Conservation (phyloP, 2,113 vertebrate species). For the Desmodus rotundus region DNA sequence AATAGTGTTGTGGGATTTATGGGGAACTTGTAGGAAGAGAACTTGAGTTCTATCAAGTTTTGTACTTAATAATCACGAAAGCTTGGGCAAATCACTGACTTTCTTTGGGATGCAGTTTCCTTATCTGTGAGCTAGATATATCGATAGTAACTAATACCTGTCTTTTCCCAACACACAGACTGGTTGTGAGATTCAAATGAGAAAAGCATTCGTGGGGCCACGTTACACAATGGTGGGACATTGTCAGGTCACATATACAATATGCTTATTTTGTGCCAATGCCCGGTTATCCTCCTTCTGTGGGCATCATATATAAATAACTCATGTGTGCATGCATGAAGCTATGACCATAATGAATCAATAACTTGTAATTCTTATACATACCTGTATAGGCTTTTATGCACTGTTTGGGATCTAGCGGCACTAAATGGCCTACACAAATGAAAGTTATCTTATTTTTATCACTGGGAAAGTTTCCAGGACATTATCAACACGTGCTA, state of each 20-base stretch:
- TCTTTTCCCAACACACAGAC: not conserved
- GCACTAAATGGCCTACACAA: conserved; percentile 16
- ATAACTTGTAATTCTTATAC: conserved; percentile 24
- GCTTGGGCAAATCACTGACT: not conserved
- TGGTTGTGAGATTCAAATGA: not conserved
- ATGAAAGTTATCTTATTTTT: conserved; percentile 72
- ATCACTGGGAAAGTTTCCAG: conserved; percentile 70
- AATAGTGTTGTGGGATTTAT: not conserved
- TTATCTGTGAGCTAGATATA: not conserved
- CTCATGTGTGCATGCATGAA: not conserved
- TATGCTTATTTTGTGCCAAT: not conserved
- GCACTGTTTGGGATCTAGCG: not conserved
- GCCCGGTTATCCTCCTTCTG: not conserved
- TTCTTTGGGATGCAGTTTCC: not conserved
- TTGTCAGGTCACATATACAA: not conserved
- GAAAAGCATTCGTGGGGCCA: not conserved
- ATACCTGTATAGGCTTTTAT: not conserved
- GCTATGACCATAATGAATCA: not conserved
- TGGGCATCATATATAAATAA: not conserved
- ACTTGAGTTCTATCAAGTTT: not conserved
- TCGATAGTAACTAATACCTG: not conserved
- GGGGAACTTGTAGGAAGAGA: not conserved
- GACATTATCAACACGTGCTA: conserved; percentile 66
- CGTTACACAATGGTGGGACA: not conserved
- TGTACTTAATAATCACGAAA: not conserved